Evolutionary conservation across 2,797 vertebrate genomes (phyloP), one percentile per base, ranked within the genome.

Genomic region (Psittacula derbiana): DNA sequence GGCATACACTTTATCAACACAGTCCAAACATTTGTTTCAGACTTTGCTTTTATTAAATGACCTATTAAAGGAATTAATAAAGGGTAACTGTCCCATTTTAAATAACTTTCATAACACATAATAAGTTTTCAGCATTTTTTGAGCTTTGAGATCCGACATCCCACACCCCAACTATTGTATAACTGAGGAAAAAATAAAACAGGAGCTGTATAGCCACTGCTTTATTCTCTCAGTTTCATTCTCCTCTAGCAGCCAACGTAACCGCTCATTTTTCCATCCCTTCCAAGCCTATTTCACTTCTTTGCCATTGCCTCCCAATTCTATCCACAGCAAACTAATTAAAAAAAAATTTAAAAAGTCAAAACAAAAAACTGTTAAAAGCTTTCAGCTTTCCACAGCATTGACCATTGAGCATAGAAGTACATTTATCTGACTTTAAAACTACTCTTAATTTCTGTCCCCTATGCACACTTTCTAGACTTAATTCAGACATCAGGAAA

Each of bases 221-320:
- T 80, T 75, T 24, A 31, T 14, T 62, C 27, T 41, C 17, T 19
- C 61, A 11, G 4, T 47, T 72, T 90, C 23, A 14, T 27, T 47
- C 52, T 58, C 31, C 6, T 1, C 16, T 38, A 70, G 40, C 2
- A 79, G 30, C 15, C 27, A 58, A 52, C 0, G 0, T 33, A 33
- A 91, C n/a, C 38, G 12, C 21, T 67, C 20, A 10, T 41, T 21
- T 62, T 41, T 55, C 44, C 16, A 25, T 6, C 58, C 30, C 5
- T 75, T 65, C 46, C 36, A 65, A 62, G 19, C 5, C 12, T 2
- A 0, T 27, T 23, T 41, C 14, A 27, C 9, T 11, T 41, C 47
- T 57, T 36, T 72, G 44, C 11, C 44, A 16, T 12, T 69, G 23
- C 21, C 31, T 90, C 41, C 27, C 50, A 81, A 47, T 43, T 58